Percentiles rank a stretch among this genome's conserved stretches.
Conservation (phyloP, 2,113 vertebrate species). For the Laticauda laticaudata region DNA sequence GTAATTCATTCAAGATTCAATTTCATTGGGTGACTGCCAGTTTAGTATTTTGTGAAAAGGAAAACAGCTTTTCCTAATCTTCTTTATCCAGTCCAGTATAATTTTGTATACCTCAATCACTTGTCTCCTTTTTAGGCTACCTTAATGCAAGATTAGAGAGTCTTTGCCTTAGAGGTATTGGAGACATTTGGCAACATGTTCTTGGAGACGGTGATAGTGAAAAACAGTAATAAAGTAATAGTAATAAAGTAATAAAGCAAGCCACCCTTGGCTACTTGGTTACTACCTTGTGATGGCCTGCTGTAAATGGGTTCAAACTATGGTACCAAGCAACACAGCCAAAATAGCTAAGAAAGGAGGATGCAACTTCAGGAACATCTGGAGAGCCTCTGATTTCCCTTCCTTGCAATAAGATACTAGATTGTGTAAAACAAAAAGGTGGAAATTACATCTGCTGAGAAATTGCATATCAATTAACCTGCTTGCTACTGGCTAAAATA, state of each 20-base stretch:
- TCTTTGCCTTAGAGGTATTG: not conserved
- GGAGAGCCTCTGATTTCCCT: not conserved
- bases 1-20: not conserved
- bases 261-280: not conserved
- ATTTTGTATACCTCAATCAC: not conserved
- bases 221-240: too few relatives aligned
- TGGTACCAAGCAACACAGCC: not conserved
- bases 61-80: not conserved
- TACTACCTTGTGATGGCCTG: not conserved
- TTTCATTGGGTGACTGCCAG: not conserved
- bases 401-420: not conserved
- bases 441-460: not conserved
- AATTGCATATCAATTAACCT: not conserved
- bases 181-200: not conserved
- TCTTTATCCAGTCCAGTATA: not conserved
- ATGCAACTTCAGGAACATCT: not conserved
- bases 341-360: not conserved
- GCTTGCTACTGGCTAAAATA: not conserved
- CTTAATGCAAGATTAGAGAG: not conserved
- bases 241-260: too few relatives aligned
- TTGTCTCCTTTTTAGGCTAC: not conserved
- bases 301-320: not conserved
- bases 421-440: not conserved
- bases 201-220: not conserved
- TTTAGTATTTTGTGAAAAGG: not conserved